Conservation (phyloP, 2,113 vertebrate genomes). For the Poeciliopsis turrubarensis region DNA sequence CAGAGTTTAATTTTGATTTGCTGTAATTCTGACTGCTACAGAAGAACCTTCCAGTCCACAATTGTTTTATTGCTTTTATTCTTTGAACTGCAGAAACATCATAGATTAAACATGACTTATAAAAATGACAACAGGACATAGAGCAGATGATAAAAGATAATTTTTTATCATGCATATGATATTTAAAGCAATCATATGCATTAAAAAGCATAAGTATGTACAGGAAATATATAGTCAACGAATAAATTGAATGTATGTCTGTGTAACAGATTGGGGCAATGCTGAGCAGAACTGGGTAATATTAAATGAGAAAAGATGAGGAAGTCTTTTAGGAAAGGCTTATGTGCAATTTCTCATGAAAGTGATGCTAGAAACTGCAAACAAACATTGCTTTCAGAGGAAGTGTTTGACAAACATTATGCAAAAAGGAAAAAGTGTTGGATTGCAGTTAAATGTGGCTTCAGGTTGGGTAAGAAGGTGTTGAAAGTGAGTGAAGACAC, state of each 20-base stretch:
- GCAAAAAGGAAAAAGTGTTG: constrained; percentile 60
- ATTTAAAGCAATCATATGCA: too few relatives aligned
- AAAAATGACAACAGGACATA: too few relatives aligned
- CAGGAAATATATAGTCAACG: too few relatives aligned
- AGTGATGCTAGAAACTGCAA: neutral
- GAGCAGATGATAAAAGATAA: too few relatives aligned
- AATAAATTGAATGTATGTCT: too few relatives aligned
- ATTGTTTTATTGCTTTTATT: too few relatives aligned
- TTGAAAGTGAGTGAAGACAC: constrained; percentile 66
- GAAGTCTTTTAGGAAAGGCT: neutral
- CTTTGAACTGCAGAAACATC: too few relatives aligned
- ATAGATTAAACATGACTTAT: too few relatives aligned
- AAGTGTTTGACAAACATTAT: constrained; percentile 41
- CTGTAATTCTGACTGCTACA: neutral
- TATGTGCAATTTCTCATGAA: constrained; percentile 3
- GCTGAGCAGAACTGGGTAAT: neutral
- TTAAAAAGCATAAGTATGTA: too few relatives aligned
- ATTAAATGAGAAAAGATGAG: neutral
- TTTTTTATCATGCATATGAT: too few relatives aligned
- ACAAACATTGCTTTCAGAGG: neutral
- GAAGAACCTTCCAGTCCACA: neutral
- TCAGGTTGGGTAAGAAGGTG: constrained; percentile 57
- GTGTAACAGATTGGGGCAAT: neutral
- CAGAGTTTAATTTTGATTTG: too few relatives aligned
- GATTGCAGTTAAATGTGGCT: constrained; percentile 41